Base-by-base conservation (phyloP, 2,888 invertebrate species). In the Hyposoter dolosus region DNA sequence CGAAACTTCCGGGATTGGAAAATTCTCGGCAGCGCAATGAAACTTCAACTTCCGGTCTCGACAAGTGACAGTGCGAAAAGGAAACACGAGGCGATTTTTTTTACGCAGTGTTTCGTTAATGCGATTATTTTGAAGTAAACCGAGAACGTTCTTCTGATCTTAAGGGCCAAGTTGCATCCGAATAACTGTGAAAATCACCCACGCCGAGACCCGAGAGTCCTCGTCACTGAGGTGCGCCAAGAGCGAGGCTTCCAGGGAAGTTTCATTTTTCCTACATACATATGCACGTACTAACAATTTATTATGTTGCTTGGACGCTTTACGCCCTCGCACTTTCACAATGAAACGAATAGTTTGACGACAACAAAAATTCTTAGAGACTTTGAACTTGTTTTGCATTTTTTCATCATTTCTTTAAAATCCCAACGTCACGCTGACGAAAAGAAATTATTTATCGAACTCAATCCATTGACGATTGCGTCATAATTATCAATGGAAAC, bases 121-220 rank as follows among this genome's bases (percentile, higher is more conserved):
- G 40, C 56, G 19, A 19, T 40, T 5, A 60, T 60, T 60, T 23
- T 28, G 0, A 28, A 2, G 5, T 15, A 1, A 28, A 28, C 12
- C 3, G 15, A 28, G 28, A 28, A 2, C 15, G 19, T 19, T 50
- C n/a, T 15, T 10, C n/a, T 35, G 1, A 19, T 76, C 32, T 45
- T 40, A 1, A 43, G 40, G 35, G 43, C 53, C 43, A 28, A 68
- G 68, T n/a, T 28, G 32, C 50, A 68, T 78, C 78, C 40, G 66
- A 43, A 53, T 53, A 68, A 78, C 68, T 40, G 68, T 78, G 7
- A 68, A 78, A 43, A 56, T 78, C 68, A 68, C 68, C 78, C 78
- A 78, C 66, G 68, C 53, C 15, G 23, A 56, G 53, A 43, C 6
- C 60, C 6, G 60, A 74, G 43, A 72, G 72, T 35, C 40, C 72